Evolutionary conservation across 2,888 invertebrate species (phyloP), one percentile per base, ranked within the genome.

Genomic region (Epicampocera succincta): DNA sequence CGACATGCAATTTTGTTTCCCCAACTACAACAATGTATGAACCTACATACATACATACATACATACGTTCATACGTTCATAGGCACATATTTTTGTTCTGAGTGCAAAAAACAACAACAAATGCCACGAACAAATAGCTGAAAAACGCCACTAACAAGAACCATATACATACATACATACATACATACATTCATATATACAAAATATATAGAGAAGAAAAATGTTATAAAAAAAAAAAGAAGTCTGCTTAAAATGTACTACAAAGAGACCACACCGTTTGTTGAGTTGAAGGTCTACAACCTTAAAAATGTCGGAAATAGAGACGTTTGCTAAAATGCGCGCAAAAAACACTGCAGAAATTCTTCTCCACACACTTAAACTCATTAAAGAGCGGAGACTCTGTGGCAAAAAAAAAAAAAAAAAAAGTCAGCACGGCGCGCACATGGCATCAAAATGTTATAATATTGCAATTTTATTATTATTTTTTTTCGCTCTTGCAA

Each of bases 251-350:
- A 33, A 44, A 33, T n/a, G 29, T n/a, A 42, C 48, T 42, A 40
- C 13, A 40, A 40, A 61, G 52, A 46, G 61, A 76, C 79, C 73
- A 77, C 69, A 68, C 65, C 68, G 52, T 60, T 66, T 60, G 72
- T 61, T 60, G 66, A 60, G 52, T 66, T 71, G 83, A 84, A 83
- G 83, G 84, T 81, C 81, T 79, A 74, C 76, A 79, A 83, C 79
- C 83, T 71, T 79, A 84, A 71, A 74, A 77, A 75, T 80, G 81
- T 83, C 84, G 83, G 83, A 84, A 83, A 83, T 83, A 72, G 72
- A 74, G 79, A 84, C 52, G 50, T 69, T 65, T 66, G 38, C 15
- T 63, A 63, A 63, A 69, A 74, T 65, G 77, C 74, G 72, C 81
- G 72, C 80, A 71, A 71, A 76, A 60, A 66, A 66, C 9, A 25